Evolutionary conservation across 2,797 vertebrate species (phyloP).

Genomic region (Melanotaenia nigrans): DNA sequence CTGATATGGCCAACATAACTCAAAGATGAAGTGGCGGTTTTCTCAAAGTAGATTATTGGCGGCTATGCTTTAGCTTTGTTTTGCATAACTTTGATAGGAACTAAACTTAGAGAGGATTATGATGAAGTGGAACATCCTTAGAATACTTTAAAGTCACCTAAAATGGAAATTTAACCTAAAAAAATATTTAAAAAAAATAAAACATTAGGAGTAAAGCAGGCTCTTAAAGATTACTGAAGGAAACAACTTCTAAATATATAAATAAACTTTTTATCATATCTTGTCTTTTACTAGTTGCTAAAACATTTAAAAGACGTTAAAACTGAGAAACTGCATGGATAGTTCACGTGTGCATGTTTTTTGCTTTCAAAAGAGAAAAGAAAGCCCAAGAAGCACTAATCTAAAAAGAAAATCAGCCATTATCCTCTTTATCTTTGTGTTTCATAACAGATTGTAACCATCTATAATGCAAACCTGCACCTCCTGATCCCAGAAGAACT

Average conservation of each 20-base stretch:
- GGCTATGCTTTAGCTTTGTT: constrained; percentile 1
- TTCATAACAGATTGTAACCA: neutral
- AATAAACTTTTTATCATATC: neutral
- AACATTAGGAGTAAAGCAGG: neutral
- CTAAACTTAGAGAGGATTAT: neutral
- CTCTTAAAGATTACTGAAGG: neutral
- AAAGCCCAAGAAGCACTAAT: neutral
- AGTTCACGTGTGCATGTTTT: neutral
- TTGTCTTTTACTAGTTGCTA: neutral
- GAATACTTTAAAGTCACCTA: neutral
- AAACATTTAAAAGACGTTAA: neutral
- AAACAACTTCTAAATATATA: neutral
- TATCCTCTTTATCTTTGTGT: neutral
- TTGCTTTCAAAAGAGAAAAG: neutral
- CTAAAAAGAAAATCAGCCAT: neutral
- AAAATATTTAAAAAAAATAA: neutral
- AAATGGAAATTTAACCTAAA: no score
- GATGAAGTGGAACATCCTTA: neutral
- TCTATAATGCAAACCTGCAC: neutral
- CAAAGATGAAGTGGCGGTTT: neutral
- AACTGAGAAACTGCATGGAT: neutral
- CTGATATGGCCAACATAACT: constrained; percentile 11
- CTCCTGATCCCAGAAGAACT: neutral
- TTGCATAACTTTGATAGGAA: neutral
- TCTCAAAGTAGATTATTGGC: neutral